Evolutionary conservation across 2,888 invertebrate species (phyloP), one percentile per base, ranked within the genome.

Genomic region (Ennomos quercinarius): DNA sequence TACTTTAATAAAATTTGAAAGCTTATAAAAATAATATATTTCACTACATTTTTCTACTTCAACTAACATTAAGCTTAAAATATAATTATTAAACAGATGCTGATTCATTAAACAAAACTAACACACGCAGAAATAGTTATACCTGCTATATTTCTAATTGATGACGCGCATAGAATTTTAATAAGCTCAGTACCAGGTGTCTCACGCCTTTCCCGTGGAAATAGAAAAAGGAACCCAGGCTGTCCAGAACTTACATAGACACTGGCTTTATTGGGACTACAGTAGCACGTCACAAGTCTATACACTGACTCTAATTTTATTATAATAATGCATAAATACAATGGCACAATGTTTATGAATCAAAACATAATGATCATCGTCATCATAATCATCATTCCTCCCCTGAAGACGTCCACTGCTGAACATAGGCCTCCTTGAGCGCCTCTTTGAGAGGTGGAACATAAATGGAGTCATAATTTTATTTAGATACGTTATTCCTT

Each of bases 171-270:
- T 55, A 61, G 66, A 66, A 66, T 66, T 71, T 68, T 65, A 70
- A 70, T 67, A 68, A 61, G 57, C 6, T 44, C n/a, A 35, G 34
- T 44, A 61, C 72, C 88, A 87, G 86, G 82, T 86, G 87, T 71
- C 61, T 62, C 46, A 53, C 58, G 70, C 72, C 73, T 79, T 86
- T 86, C 85, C 77, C 80, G 84, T 79, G 84, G 79, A 76, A 74
- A 70, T 70, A 62, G 75, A 80, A 78, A 80, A 73, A 79, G 79
- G 12, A 9, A n/a, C 10, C 5, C 27, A 6, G 3, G n/a, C 27
- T 59, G 45, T 59, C 34, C 49, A 34, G 35, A 8, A 53, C 10
- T 36, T 6, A 0, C 17, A 42, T 35, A 40, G 53, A 44, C 58
- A 4, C 38, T 11, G 10, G 6, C 6, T 27, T 6, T 6, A 27